Evolutionary conservation across 2,888 invertebrate species (phyloP).

Genomic region (Orthosia incerta): DNA sequence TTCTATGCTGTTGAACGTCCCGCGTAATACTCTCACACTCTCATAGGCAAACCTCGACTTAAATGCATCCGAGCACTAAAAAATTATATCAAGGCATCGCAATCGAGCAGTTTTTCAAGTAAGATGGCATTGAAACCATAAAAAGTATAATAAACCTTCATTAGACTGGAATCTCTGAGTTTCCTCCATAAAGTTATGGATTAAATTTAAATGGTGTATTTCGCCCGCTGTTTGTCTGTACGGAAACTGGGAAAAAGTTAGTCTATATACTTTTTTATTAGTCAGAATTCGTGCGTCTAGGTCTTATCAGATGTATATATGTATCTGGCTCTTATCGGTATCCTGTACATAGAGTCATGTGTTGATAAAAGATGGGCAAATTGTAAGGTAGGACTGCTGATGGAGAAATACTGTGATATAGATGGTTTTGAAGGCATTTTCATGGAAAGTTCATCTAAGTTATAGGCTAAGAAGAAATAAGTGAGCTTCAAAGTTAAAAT

Average conservation of each 20-base stretch:
- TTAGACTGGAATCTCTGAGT: conserved; percentile 43
- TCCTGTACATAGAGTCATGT: neutral
- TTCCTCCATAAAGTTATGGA: conserved; percentile 47
- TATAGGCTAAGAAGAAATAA: neutral
- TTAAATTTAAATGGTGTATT: conserved; percentile 37
- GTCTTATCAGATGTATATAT: conserved; percentile 5
- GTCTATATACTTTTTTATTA: conserved; percentile 32
- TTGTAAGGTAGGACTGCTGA: neutral
- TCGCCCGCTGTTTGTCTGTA: neutral
- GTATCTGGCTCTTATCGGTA: neutral
- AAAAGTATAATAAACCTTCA: conserved; percentile 51
- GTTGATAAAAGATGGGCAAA: neutral
- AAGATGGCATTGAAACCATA: conserved; percentile 30
- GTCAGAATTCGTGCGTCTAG: conserved; percentile 11
- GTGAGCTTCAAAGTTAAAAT: too few species aligned
- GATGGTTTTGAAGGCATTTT: neutral
- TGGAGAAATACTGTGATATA: neutral
- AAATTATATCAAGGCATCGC: conserved; percentile 29
- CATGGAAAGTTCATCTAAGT: neutral
- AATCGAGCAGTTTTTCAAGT: conserved; percentile 28
- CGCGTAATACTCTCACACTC: neutral
- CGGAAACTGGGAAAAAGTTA: conserved; percentile 7
- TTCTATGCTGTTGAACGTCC: neutral
- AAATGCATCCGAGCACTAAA: conserved; percentile 12
- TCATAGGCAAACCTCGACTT: neutral